phyloP scores from a whole-genome alignment of 2,888 invertebrate species.

The Drosophila koepferae region DNA sequence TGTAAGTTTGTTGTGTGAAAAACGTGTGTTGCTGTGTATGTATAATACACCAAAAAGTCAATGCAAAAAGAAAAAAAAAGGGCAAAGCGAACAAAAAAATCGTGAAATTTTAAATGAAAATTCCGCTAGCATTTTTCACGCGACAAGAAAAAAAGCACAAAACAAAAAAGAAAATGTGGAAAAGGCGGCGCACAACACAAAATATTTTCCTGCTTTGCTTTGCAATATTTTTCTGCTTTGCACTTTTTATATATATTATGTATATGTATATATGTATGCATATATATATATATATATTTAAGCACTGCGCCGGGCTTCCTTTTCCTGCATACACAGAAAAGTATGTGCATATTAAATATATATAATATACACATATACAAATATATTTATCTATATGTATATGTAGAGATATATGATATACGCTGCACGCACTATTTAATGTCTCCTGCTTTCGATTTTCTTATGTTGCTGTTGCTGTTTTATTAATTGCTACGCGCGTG shows the following conservation, averaged over 20 bases:
- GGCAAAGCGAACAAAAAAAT: slow-evolving; percentile 11
- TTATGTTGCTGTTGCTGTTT: slow-evolving; percentile 41
- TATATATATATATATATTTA: slow-evolving; percentile 32
- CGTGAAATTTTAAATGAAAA: slow-evolving; percentile 55
- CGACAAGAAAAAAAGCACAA: slow-evolving; percentile 36
- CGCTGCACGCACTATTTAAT: slow-evolving; percentile 37
- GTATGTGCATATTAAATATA: neutral
- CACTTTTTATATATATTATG: slow-evolving; percentile 41
- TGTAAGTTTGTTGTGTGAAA: slow-evolving; percentile 59
- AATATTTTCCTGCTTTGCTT: slow-evolving; percentile 18
- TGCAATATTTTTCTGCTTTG: slow-evolving; percentile 29
- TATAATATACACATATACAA: slow-evolving; percentile 1
- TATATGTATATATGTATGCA: slow-evolving; percentile 9
- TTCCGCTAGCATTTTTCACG: slow-evolving; percentile 54
- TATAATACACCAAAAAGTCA: slow-evolving; percentile 74
- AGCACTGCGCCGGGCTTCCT: slow-evolving; percentile 56
- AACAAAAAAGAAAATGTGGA: slow-evolving; percentile 18
- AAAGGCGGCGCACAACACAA: slow-evolving; percentile 23
- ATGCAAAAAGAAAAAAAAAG: slow-evolving; percentile 34
- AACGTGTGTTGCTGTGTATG: slow-evolving; percentile 77
- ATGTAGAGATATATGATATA: slow-evolving; percentile 25
- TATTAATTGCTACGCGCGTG: slow-evolving; percentile 72
- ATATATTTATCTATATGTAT: slow-evolving; percentile 11
- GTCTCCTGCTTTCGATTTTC: slow-evolving; percentile 33
- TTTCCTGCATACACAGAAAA: slow-evolving; percentile 49